Percentiles rank a stretch among this genome's conserved stretches.
Evolutionary conservation across 2,113 vertebrate genomes (phyloP).

Genomic region (Coturnix japonica): DNA sequence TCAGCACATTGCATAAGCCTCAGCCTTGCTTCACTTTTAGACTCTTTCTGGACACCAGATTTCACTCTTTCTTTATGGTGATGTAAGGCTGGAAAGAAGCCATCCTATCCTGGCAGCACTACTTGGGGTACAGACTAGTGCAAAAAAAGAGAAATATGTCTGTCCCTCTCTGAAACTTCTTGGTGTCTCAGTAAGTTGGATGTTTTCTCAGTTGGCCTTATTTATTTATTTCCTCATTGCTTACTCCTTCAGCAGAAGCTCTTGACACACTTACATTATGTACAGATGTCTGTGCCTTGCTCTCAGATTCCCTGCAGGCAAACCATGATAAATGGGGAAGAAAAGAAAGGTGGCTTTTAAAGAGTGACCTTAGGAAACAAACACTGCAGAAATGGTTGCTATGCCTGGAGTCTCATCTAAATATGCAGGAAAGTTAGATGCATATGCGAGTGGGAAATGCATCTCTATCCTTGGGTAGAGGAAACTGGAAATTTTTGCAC

Average conservation of each 20-base stretch:
- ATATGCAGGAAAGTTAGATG: slow-evolving; percentile 6
- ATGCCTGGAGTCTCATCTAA: background rate
- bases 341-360: slow-evolving; percentile 40
- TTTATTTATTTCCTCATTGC: slow-evolving; percentile 17
- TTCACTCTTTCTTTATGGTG: background rate
- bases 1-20: background rate
- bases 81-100: slow-evolving; percentile 19
- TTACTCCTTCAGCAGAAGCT: background rate
- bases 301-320: background rate
- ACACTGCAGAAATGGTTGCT: slow-evolving; percentile 30
- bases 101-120: background rate
- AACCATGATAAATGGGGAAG: background rate
- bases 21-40: slow-evolving; percentile 11
- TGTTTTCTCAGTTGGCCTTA: slow-evolving; percentile 23
- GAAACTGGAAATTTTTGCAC: background rate
- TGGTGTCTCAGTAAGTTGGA: background rate
- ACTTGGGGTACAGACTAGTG: background rate
- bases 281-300: background rate
- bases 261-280: background rate
- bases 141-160: background rate
- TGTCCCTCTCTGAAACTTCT: slow-evolving; percentile 19
- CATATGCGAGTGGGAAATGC: slow-evolving; percentile 4
- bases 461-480: background rate
- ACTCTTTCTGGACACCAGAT: background rate
- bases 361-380: slow-evolving; percentile 49